These are phyloP conservation scores for Poeciliopsis gracilis DNA, from an alignment of 2,797 vertebrate species.

Conservation along the genomic window DNA sequence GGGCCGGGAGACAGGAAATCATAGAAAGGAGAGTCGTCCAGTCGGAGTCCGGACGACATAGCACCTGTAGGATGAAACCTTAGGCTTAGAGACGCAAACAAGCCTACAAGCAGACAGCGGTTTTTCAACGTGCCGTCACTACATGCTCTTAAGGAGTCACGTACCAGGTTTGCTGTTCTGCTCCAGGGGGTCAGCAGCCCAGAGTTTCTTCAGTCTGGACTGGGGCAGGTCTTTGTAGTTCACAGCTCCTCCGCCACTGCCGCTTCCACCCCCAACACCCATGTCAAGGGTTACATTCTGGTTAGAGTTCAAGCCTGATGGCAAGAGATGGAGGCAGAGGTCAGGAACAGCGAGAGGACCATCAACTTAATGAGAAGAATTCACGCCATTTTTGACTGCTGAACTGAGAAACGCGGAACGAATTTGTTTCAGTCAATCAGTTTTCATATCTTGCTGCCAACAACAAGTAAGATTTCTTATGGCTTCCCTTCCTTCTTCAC, in stretches of 20 bases:
- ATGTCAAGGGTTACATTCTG: conserved; percentile 98
- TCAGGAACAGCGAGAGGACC: neutral
- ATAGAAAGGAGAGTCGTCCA: conserved; percentile 96
- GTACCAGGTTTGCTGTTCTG: conserved; percentile 99
- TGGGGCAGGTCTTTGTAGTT: conserved; percentile 94
- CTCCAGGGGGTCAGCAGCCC: conserved; percentile 95
- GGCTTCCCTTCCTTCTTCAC: neutral
- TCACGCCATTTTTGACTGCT: neutral
- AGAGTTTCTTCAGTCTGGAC: conserved; percentile 97
- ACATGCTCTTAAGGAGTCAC: neutral
- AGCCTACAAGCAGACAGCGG: neutral
- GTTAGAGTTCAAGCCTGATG: conserved; percentile 93
- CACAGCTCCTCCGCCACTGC: conserved; percentile 82
- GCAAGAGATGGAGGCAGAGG: conserved; percentile 3
- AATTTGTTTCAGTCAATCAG: neutral
- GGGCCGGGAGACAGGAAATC: conserved; percentile 95
- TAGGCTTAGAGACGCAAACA: neutral
- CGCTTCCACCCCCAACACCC: conserved; percentile 77
- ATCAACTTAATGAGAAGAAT: neutral
- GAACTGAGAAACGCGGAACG: neutral
- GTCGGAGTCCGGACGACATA: conserved; percentile 98
- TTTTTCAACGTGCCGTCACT: neutral
- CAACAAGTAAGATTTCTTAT: neutral
- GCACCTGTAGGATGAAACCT: conserved; percentile 82
- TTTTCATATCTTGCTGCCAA: neutral